A percentile compares a stretch with the other conserved stretches of the same genome.
Conservation (phyloP, 2,113 vertebrate genomes). For the Elephas maximus region DNA sequence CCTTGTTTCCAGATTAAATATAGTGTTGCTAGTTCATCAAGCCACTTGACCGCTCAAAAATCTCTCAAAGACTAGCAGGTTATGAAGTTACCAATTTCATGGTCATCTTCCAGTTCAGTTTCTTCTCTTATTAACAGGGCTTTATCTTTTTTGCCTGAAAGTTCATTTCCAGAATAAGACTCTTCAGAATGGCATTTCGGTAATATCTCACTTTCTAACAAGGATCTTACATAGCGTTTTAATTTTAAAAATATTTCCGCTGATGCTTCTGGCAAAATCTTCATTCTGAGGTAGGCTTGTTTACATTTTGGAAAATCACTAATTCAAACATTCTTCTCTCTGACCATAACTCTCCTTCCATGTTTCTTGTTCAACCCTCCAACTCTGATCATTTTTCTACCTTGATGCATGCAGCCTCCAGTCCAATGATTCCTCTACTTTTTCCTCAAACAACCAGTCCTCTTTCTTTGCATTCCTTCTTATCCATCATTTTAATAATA, state of each 20-base stretch:
- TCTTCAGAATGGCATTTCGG: constrained; percentile 35
- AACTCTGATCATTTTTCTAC: neutral
- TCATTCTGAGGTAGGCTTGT: neutral
- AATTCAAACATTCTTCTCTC: constrained; percentile 11
- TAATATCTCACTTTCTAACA: constrained; percentile 48
- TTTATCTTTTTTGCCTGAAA: constrained; percentile 45
- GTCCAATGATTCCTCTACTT: neutral
- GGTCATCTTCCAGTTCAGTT: neutral
- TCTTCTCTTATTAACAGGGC: constrained; percentile 25
- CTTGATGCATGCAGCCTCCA: neutral
- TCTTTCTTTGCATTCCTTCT: neutral
- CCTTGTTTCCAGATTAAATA: constrained; percentile 15
- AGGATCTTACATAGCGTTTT: constrained; percentile 13
- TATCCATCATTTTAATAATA: neutral
- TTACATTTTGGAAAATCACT: constrained; percentile 39
- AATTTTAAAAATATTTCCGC: neutral
- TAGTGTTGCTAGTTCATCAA: neutral
- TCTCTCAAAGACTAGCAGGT: constrained; percentile 2
- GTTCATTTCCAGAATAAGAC: constrained; percentile 42
- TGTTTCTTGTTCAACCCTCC: neutral
- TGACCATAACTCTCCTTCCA: neutral
- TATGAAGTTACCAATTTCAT: constrained; percentile 32
- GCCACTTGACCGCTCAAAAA: constrained; percentile 12
- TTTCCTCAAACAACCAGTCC: neutral
- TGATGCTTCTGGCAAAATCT: constrained; percentile 28